These are phyloP conservation scores for Archegozetes longisetosus DNA, from an alignment of 1,140 invertebrate genomes.

Conservation along the genomic window DNA sequence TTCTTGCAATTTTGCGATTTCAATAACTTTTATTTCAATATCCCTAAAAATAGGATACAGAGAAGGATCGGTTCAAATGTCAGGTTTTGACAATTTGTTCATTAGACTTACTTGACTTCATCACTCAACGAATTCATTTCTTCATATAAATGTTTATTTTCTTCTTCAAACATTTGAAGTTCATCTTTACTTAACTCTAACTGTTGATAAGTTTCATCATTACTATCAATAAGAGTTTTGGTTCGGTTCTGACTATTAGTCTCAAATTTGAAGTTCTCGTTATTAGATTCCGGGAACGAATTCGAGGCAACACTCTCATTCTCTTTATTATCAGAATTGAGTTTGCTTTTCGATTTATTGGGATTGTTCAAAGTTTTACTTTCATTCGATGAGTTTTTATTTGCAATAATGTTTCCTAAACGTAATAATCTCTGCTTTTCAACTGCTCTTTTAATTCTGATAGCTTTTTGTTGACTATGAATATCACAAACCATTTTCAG, in stretches of 20 bases:
- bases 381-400: not conserved
- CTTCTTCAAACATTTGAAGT: conserved; percentile 51
- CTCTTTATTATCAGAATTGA: too few species aligned
- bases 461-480: conserved; percentile 69
- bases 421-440: conserved; percentile 54
- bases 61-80: conserved; percentile 2
- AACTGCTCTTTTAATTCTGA: conserved; percentile 61
- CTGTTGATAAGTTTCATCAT: not conserved
- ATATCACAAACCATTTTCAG: conserved; percentile 56
- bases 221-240: not conserved
- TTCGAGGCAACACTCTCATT: too few species aligned
- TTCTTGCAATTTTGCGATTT: conserved; percentile 90
- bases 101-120: conserved; percentile 55
- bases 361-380: not conserved
- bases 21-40: conserved; percentile 70
- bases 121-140: conserved; percentile 58
- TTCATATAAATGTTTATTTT: conserved; percentile 37
- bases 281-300: too few species aligned
- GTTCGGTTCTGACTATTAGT: not conserved
- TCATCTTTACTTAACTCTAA: conserved; percentile 42
- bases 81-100: conserved; percentile 8
- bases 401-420: conserved; percentile 2
- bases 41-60: conserved; percentile 24
- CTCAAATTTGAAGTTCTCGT: too few species aligned
- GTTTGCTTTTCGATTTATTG: too few species aligned